A percentile compares a stretch with the other conserved stretches of the same genome.
Conservation (phyloP, 2,888 invertebrate species). For the Tanytarsus gracilentus region DNA sequence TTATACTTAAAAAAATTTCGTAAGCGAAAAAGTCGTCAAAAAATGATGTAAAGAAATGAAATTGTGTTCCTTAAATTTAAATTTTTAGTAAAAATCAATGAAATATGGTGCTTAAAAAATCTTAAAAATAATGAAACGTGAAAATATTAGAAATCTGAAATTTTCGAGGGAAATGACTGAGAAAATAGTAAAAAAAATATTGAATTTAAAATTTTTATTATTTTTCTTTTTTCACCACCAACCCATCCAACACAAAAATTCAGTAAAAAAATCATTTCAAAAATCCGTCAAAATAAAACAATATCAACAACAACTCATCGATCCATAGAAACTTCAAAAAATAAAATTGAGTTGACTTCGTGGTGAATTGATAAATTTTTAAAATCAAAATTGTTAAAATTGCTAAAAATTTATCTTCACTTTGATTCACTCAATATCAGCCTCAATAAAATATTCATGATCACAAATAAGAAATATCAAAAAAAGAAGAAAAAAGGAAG, state of each 20-base stretch:
- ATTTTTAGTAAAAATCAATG: constrained; percentile 16
- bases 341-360: too few relatives aligned
- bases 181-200: neutral
- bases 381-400: neutral
- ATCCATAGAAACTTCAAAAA: neutral
- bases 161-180: constrained; percentile 17
- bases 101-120: constrained; percentile 25
- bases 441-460: neutral
- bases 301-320: neutral
- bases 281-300: neutral
- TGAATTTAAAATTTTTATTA: neutral
- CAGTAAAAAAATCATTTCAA: neutral
- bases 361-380: too few relatives aligned
- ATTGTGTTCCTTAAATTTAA: constrained; percentile 25
- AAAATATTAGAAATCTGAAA: constrained; percentile 18
- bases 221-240: neutral
- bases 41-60: neutral
- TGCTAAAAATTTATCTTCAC: neutral
- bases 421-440: neutral
- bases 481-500: neutral
- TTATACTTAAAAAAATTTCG: constrained; percentile 2
- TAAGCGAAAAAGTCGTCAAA: constrained; percentile 1
- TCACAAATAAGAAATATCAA: neutral
- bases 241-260: neutral
- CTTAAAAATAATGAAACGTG: constrained; percentile 7